Percentiles rank a stretch among this genome's conserved stretches.
These are phyloP conservation scores for Cryptosula pallasiana DNA, from an alignment of 2,888 invertebrate genomes.

Conservation along the genomic window DNA sequence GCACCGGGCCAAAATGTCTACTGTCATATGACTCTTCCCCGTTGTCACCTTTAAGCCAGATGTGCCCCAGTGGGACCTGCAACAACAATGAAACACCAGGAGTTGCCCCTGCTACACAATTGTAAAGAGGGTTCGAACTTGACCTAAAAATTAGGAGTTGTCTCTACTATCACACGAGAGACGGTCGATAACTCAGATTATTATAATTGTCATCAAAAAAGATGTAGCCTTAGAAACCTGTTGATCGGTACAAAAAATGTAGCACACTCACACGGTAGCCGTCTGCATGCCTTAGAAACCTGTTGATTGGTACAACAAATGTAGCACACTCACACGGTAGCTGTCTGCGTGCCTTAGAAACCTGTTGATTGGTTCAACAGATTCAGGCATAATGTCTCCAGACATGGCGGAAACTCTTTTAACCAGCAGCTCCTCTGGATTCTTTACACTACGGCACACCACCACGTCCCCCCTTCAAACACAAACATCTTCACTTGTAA, in stretches of 20 bases:
- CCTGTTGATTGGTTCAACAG: neutral
- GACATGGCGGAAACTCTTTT: slow-evolving; percentile 1
- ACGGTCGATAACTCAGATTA: no score
- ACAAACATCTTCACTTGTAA: no score
- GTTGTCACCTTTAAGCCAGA: slow-evolving; percentile 33
- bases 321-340: neutral
- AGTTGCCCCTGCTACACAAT: no score
- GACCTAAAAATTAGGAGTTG: no score
- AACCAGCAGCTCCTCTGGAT: neutral
- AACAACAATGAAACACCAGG: no score
- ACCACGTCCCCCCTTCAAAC: slow-evolving; percentile 17
- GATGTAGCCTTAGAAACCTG: no score
- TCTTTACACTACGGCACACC: neutral
- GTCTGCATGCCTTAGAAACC: neutral
- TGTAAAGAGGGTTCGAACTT: no score
- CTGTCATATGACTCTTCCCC: neutral
- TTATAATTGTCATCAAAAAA: no score
- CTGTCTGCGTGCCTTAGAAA: neutral
- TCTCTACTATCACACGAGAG: no score
- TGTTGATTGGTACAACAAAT: neutral
- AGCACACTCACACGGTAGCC: neutral
- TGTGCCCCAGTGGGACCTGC: slow-evolving; percentile 37
- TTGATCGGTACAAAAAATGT: no score
- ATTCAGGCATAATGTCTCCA: slow-evolving; percentile 1
- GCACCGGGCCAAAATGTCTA: slow-evolving; percentile 12